Base-by-base conservation (phyloP, 2,797 vertebrate genomes). In the Lindbergichthys nudifrons region DNA sequence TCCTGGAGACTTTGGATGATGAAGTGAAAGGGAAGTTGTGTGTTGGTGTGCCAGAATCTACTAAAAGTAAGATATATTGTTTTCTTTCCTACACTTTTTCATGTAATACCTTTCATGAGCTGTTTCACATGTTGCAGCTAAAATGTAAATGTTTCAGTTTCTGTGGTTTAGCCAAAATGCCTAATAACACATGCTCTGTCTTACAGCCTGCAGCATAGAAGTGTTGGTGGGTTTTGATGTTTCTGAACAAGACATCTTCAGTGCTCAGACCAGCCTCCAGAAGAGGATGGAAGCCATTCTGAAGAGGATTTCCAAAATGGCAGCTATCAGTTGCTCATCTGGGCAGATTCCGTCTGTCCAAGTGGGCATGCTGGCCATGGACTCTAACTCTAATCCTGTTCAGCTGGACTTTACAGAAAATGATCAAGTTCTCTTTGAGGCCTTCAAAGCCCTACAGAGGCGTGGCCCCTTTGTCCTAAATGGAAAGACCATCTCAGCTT, bases 211-310 rank as follows among this genome's bases (percentile, higher is more conserved):
- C 30, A 92, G 91, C 23, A 60, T 99, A 68, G 97, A 99, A 19
- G 96, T 99, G 81, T 94, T 99, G 81, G 89, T 99, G 62, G 98
- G 98, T 39, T 99, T 99, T 1, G 98, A 99, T 47, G 96, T 98
- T 47, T 91, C 92, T 0, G 93, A 88, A 0, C 96, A 96, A 90
- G 96, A 94, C 26, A 93, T 98, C 48, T 98, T 99, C 88, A 86
- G 19, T 64, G 76, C 82, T 75, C 97, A 99, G 90, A 96, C 92
- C 60, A 96, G 89, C 57, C 90, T 99, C 0, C 96, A 97, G 88
- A 91, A 91, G 56, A 96, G 96, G 79, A 87, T 99, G 51, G 88
- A 90, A 0, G 65, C 88, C 0, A 93, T 98, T 89, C 87, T 99
- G 80, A 95, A 96, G 32, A 95, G 95, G 71, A 95, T 98, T 83